Evolutionary conservation across 2,797 vertebrate species (phyloP).

Genomic region (Dicrostonyx torquatus): DNA sequence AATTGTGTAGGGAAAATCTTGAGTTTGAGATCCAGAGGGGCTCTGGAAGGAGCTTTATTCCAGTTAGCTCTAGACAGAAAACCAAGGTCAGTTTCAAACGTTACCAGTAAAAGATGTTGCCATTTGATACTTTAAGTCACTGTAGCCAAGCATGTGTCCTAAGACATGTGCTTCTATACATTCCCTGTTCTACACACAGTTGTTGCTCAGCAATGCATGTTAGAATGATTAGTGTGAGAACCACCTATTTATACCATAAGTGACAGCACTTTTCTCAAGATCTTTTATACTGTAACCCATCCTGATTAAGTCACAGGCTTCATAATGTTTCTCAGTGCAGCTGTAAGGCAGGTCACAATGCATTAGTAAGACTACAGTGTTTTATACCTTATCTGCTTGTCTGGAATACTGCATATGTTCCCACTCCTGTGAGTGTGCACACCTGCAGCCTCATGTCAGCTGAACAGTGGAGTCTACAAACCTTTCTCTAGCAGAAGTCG

Average conservation of each 20-base stretch:
- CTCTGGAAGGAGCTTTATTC: not conserved
- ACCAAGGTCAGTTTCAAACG: not conserved
- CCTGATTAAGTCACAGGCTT: conserved; percentile 17
- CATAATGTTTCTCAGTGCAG: not conserved
- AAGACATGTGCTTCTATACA: not conserved
- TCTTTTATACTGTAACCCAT: not conserved
- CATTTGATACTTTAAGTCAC: not conserved
- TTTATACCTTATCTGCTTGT: not conserved
- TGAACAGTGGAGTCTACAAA: conserved; percentile 22
- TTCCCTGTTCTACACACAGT: not conserved
- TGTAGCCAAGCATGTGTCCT: not conserved
- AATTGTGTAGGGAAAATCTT: not conserved
- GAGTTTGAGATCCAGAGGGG: not conserved
- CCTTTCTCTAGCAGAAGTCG: conserved; percentile 7
- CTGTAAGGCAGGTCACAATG: not conserved
- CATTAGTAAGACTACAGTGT: not conserved
- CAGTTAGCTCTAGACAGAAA: not conserved
- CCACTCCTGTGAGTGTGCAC: not conserved
- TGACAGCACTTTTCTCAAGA: conserved; percentile 3
- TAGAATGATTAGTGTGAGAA: not conserved
- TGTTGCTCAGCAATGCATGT: not conserved
- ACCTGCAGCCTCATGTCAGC: not conserved
- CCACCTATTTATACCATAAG: not conserved
- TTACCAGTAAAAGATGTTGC: not conserved
- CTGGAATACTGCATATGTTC: not conserved